These are phyloP conservation scores for Dromas ardeola DNA, from an alignment of 2,113 vertebrate species.

Conservation along the genomic window DNA sequence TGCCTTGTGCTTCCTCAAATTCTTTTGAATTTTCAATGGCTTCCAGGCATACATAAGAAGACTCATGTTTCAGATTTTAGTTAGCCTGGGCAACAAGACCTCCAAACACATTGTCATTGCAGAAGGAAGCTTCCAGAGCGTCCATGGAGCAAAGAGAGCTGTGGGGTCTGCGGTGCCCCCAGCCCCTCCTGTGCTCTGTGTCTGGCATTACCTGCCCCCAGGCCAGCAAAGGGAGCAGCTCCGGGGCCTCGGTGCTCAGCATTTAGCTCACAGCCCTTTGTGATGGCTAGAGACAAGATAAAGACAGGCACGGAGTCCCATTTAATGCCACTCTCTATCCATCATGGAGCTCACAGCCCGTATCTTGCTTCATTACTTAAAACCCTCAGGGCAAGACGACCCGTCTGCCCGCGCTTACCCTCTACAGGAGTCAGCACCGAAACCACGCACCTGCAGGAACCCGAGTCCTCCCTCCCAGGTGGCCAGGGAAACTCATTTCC, in stretches of 20 bases:
- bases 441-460: not conserved
- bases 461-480: not conserved
- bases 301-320: not conserved
- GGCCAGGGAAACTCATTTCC: not conserved
- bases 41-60: not conserved
- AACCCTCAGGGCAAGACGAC: not conserved
- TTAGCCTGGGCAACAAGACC: not conserved
- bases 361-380: not conserved
- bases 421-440: not conserved
- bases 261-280: not conserved
- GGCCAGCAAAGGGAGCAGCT: not conserved
- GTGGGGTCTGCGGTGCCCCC: not conserved
- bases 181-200: not conserved
- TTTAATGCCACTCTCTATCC: slow-evolving; percentile 16
- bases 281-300: slow-evolving; percentile 5
- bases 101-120: not conserved
- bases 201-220: not conserved
- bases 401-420: not conserved
- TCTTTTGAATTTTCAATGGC: not conserved
- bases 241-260: not conserved
- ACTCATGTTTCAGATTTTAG: not conserved
- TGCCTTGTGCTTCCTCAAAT: not conserved
- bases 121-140: not conserved
- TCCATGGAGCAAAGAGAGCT: not conserved
- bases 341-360: not conserved